phyloP scores from a whole-genome alignment of 2,797 vertebrate genomes.

The Pipistrellus pipistrellus region DNA sequence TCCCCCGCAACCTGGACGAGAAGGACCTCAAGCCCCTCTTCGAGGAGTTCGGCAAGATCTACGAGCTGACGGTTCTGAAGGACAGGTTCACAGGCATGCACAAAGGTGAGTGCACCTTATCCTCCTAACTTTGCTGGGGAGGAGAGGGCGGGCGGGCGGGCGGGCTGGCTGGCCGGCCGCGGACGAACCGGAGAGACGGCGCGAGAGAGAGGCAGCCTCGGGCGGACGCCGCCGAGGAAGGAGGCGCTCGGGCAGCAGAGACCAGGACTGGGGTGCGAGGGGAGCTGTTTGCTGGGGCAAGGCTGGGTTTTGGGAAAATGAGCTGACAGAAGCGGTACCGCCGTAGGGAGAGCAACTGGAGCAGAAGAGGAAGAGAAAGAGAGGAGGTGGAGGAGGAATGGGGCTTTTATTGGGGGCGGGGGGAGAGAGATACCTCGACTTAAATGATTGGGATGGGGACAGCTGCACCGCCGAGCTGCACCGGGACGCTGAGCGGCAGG shows the following conservation, averaged over 20 bases:
- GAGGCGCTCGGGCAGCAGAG: slow-evolving; percentile 83
- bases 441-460: slow-evolving; percentile 67
- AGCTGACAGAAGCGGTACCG: slow-evolving; percentile 50
- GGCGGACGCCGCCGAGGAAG: slow-evolving; percentile 74
- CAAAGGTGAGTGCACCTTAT: slow-evolving; percentile 94
- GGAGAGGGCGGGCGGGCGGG: slow-evolving; percentile 81
- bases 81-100: slow-evolving; percentile 99
- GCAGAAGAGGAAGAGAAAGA: slow-evolving; percentile 60
- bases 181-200: slow-evolving; percentile 72
- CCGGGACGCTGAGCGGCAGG: slow-evolving; percentile 64
- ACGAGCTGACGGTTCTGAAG: slow-evolving; percentile 99
- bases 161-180: slow-evolving; percentile 16
- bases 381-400: neutral
- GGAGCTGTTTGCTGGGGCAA: slow-evolving; percentile 79
- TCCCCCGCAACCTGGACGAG: slow-evolving; percentile 99
- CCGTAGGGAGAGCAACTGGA: slow-evolving; percentile 16
- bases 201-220: slow-evolving; percentile 63
- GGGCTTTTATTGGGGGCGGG: neutral
- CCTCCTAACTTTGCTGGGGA: slow-evolving; percentile 88
- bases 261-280: slow-evolving; percentile 79
- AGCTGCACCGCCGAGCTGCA: slow-evolving; percentile 31
- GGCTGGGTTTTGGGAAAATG: slow-evolving; percentile 60
- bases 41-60: slow-evolving; percentile 99
- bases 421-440: slow-evolving; percentile 50
- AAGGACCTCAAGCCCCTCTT: slow-evolving; percentile 99